A percentile compares a stretch with the other conserved stretches of the same genome.
phyloP scores from a whole-genome alignment of 1,140 invertebrate species.

The Drosophila erecta region DNA sequence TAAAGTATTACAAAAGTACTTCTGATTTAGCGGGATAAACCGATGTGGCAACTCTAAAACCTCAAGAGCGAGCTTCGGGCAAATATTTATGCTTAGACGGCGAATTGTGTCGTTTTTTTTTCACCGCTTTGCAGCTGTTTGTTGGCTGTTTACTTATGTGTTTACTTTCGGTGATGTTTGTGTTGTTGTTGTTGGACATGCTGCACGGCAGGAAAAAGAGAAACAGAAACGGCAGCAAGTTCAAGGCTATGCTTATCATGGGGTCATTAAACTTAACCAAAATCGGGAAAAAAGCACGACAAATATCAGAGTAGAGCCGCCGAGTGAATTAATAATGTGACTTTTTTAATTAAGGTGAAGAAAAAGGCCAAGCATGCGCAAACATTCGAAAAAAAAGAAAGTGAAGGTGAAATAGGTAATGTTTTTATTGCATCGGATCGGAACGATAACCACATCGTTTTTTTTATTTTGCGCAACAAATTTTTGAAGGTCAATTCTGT shows the following conservation, averaged over 20 bases:
- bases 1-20: too few relatives aligned
- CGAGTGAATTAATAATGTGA: constrained; percentile 57
- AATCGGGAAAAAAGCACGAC: constrained; percentile 29
- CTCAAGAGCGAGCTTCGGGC: constrained; percentile 8
- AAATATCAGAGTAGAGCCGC: constrained; percentile 20
- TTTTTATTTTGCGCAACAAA: constrained; percentile 35
- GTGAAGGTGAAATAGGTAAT: constrained; percentile 11
- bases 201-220: constrained; percentile 2
- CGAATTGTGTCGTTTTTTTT: constrained; percentile 20
- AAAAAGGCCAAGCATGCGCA: constrained; percentile 31
- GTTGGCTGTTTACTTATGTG: constrained; percentile 56
- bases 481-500: constrained; percentile 75
- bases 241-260: constrained; percentile 76
- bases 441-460: background rate
- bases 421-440: constrained; percentile 19
- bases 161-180: constrained; percentile 43
- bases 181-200: constrained; percentile 36
- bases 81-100: constrained; percentile 56
- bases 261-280: constrained; percentile 59
- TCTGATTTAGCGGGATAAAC: constrained; percentile 7
- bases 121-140: constrained; percentile 57
- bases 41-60: background rate
- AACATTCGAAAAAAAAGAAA: constrained; percentile 16
- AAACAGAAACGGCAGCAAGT: constrained; percentile 49
- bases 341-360: constrained; percentile 53